A percentile compares a stretch with the other conserved stretches of the same genome.
These are phyloP conservation scores for Pseudomugil gertrudae DNA, from an alignment of 2,797 vertebrate species.

Conservation along the genomic window DNA sequence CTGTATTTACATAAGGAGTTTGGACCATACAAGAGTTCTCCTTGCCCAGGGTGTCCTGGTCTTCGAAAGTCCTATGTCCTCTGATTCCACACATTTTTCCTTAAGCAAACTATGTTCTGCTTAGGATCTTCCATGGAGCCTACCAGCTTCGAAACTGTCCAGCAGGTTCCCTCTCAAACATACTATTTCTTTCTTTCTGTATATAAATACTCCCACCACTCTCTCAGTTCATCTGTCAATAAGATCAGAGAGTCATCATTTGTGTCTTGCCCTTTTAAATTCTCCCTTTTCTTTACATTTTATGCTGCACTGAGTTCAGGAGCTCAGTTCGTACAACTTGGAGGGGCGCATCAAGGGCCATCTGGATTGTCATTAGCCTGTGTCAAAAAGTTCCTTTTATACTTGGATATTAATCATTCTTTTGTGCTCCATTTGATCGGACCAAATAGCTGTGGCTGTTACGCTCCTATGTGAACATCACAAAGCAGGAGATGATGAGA, in stretches of 20 bases:
- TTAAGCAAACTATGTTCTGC: conserved; percentile 50
- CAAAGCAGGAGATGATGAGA: conserved; percentile 32
- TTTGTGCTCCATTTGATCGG: conserved; percentile 38
- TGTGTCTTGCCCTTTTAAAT: conserved; percentile 2
- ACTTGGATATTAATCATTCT: conserved; percentile 33
- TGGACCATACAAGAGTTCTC: conserved; percentile 62
- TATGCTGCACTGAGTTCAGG: conserved; percentile 12
- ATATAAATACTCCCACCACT: neutral
- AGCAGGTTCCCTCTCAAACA: conserved; percentile 30
- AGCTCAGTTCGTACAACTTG: neutral
- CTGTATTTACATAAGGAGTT: conserved; percentile 66
- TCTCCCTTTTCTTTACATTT: conserved; percentile 12
- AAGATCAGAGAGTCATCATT: conserved; percentile 17
- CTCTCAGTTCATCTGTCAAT: conserved; percentile 2
- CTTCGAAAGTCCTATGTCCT: conserved; percentile 48
- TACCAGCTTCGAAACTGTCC: conserved; percentile 57
- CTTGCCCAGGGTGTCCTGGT: conserved; percentile 67
- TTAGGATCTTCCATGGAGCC: conserved; percentile 45
- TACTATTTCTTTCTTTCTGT: conserved; percentile 9
- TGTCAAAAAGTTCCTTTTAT: conserved; percentile 12
- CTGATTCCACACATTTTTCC: conserved; percentile 49
- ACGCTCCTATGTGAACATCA: conserved; percentile 24
- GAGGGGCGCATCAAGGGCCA: conserved; percentile 12
- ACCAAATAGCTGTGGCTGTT: conserved; percentile 5
- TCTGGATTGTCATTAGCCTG: conserved; percentile 26